These are phyloP conservation scores for Actenoides hombroni DNA, from an alignment of 2,113 vertebrate genomes.

Conservation along the genomic window DNA sequence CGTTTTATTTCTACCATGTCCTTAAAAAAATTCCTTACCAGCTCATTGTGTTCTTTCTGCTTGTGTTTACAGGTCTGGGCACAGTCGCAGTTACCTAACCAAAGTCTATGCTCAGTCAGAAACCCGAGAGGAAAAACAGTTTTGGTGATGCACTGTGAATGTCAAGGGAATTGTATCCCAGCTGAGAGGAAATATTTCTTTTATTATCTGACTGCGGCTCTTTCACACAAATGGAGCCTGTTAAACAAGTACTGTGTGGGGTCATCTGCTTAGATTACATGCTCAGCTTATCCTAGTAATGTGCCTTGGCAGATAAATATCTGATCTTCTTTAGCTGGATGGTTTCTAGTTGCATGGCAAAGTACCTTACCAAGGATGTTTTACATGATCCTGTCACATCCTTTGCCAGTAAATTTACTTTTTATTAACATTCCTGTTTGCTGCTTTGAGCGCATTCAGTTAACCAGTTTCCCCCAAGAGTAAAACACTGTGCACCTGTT, in stretches of 20 bases:
- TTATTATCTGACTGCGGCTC: not conserved
- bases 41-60: not conserved
- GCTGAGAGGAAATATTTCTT: not conserved
- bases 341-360: conserved; percentile 21
- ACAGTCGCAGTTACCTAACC: not conserved
- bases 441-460: not conserved
- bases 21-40: not conserved
- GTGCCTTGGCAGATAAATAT: conserved; percentile 6
- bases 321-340: not conserved
- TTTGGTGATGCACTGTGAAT: not conserved
- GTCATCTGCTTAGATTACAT: conserved; percentile 29
- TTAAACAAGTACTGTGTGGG: not conserved
- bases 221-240: not conserved
- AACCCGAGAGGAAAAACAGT: not conserved
- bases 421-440: not conserved
- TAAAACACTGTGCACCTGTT: not conserved
- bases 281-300: conserved; percentile 13
- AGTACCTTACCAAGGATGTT: not conserved
- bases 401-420: not conserved
- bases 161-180: not conserved
- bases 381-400: not conserved
- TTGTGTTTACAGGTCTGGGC: not conserved
- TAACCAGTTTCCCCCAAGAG: not conserved
- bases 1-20: not conserved
- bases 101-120: not conserved